phyloP scores from a whole-genome alignment of 2,113 vertebrate genomes.

The Dolichotis patagonum region DNA sequence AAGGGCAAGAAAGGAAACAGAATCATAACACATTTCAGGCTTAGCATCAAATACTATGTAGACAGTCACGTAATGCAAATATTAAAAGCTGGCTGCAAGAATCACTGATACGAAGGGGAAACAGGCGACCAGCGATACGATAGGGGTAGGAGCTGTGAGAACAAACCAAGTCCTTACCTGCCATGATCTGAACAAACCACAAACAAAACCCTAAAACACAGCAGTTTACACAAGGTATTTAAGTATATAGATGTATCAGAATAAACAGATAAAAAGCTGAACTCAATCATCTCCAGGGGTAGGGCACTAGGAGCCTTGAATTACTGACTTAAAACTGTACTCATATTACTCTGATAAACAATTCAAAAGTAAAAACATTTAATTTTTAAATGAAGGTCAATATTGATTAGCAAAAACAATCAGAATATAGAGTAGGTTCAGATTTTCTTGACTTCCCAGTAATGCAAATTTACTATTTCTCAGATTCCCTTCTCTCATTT shows the following conservation, averaged over 20 bases:
- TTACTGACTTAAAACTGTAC: neutral
- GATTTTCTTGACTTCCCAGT: neutral
- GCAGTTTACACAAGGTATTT: neutral
- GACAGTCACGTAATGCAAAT: neutral
- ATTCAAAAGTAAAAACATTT: slow-evolving; percentile 31
- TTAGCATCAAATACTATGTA: neutral
- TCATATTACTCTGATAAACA: neutral
- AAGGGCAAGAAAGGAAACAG: neutral
- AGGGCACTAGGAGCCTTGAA: neutral
- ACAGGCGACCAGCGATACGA: neutral
- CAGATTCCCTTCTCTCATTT: slow-evolving; percentile 65
- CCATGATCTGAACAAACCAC: neutral
- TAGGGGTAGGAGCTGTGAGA: neutral
- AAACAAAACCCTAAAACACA: neutral
- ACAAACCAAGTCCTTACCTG: neutral
- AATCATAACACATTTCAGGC: neutral
- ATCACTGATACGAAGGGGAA: neutral
- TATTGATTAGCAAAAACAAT: neutral
- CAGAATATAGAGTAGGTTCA: neutral
- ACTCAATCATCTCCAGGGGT: neutral
- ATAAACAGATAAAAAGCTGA: neutral
- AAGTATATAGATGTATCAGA: neutral
- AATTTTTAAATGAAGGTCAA: neutral
- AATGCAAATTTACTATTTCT: neutral
- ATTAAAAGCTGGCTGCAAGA: neutral